Conservation (phyloP, 2,888 invertebrate species). For the Patella pellucida region DNA sequence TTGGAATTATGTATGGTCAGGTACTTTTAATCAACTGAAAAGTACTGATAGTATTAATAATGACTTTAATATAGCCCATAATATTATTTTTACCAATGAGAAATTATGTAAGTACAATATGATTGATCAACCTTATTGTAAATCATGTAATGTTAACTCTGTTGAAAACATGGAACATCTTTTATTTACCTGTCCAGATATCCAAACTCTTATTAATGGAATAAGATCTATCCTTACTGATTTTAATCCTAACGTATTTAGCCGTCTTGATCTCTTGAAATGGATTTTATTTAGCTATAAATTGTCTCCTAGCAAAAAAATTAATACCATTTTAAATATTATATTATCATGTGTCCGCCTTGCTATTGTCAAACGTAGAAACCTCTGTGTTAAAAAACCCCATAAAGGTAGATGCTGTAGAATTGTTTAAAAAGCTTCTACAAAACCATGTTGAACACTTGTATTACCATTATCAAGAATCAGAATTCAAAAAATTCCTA, state of each 20-base stretch:
- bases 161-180: neutral
- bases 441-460: neutral
- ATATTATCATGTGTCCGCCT: neutral
- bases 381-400: neutral
- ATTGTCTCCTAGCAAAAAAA: neutral
- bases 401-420: neutral
- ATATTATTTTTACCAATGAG: slow-evolving; percentile 3
- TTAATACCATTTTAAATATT: neutral
- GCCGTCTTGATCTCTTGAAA: neutral
- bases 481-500: neutral
- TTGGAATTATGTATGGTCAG: neutral
- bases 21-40: neutral
- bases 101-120: neutral
- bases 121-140: neutral
- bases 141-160: neutral
- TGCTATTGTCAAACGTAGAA: slow-evolving; percentile 1
- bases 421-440: neutral
- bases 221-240: neutral
- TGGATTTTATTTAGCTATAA: neutral
- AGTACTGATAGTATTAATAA: neutral
- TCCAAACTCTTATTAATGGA: neutral
- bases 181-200: neutral
- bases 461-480: neutral
- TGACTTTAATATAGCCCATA: slow-evolving; percentile 1
- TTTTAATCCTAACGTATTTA: neutral